Evolutionary conservation across 2,797 vertebrate genomes (phyloP), one percentile per base, ranked within the genome.

Genomic region (Cirrhinus mrigala): DNA sequence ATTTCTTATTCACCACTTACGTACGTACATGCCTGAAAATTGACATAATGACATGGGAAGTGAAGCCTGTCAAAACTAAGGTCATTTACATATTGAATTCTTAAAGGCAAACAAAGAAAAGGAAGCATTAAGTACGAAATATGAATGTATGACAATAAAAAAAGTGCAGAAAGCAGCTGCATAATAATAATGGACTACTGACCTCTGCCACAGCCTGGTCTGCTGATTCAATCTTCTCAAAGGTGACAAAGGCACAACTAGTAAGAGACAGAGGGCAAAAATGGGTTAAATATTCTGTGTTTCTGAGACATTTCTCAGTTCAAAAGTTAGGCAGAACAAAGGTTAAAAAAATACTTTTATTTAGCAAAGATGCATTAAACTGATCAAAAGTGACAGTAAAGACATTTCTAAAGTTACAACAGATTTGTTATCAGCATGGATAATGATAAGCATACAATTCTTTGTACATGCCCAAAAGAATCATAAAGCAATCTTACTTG

Each of bases 161-260:
- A 56, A n/a, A 40, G 6, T 6, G 58, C 18, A 44, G 7, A 62
- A 62, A 76, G 20, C 33, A 5, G 52, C 27, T 33, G 20, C 3
- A 22, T 40, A n/a, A n/a, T 37, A 37, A 37, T 4, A 37, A 12
- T 22, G 11, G 18, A 68, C 93, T n/a, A 64, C 83, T 86, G 82
- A 98, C 97, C 97, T 98, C 96, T 24, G 95, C 91, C 0, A 98
- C 95, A 22, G 97, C 97, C 92, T 96, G 96, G 89, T 98, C 97
- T 24, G 97, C 97, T n/a, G 97, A 97, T 91, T 98, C 97, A 93
- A 98, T 97, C 94, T 97, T 98, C 91, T 98, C 97, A 85, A 96
- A 98, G 0, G 97, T 98, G 90, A 98, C 96, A 87, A 98, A 98
- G 24, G 97, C 97, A 91, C 97, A 98, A 90, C 97, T 98, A 88